phyloP scores from a whole-genome alignment of 2,888 invertebrate genomes.

The Cosmorhoe ocellata region DNA sequence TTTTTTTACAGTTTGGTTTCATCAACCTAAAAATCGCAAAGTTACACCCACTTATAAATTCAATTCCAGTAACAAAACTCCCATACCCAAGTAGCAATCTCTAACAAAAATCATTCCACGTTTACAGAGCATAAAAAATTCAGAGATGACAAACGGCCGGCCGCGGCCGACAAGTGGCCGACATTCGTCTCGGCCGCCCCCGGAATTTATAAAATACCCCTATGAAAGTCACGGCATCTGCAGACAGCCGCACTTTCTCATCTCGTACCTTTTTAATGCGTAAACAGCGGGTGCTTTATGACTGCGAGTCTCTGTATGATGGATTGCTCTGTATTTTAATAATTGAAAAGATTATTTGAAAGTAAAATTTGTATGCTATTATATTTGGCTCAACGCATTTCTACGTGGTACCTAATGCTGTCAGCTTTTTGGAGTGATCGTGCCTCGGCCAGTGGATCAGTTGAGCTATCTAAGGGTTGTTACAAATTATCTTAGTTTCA shows the following conservation, averaged over 20 bases:
- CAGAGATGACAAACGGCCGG: constrained; percentile 57
- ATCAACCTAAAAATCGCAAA: too few relatives aligned
- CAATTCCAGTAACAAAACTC: constrained; percentile 7
- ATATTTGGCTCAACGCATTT: too few relatives aligned
- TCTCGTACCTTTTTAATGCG: constrained; percentile 40
- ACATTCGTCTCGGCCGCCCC: constrained; percentile 54
- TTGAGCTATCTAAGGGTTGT: too few relatives aligned
- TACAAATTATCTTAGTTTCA: too few relatives aligned
- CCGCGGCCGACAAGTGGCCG: constrained; percentile 55
- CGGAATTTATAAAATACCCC: constrained; percentile 49
- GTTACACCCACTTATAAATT: not conserved
- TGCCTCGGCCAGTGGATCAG: too few relatives aligned
- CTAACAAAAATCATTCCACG: constrained; percentile 41
- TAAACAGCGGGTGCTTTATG: constrained; percentile 40
- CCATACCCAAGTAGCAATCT: constrained; percentile 21
- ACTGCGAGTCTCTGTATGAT: constrained; percentile 24
- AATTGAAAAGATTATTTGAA: too few relatives aligned
- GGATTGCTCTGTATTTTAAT: constrained; percentile 18
- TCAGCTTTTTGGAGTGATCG: too few relatives aligned
- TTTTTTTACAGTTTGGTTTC: too few relatives aligned
- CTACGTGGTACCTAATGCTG: too few relatives aligned
- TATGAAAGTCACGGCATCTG: constrained; percentile 55
- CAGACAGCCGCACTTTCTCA: constrained; percentile 48
- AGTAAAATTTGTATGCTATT: too few relatives aligned
- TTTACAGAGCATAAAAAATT: constrained; percentile 57